Conservation (phyloP, 2,888 invertebrate genomes). For the Rhogogaster chlorosoma region DNA sequence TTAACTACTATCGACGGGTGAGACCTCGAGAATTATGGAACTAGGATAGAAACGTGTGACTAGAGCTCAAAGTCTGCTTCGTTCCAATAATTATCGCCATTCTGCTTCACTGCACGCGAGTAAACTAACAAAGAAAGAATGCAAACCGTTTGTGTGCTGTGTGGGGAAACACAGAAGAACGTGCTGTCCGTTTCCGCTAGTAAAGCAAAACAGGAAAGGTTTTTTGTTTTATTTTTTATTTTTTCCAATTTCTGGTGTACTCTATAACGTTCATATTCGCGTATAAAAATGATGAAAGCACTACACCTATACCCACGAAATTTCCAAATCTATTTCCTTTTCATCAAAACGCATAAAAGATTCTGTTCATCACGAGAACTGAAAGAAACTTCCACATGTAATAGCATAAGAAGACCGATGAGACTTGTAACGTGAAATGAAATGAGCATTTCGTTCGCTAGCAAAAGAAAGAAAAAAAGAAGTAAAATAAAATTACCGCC, state of each 20-base stretch:
- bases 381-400: neutral
- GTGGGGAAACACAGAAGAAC: conserved; percentile 24
- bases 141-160: conserved; percentile 19
- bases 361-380: neutral
- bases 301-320: no score
- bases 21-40: conserved; percentile 33
- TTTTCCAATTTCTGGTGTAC: neutral
- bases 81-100: conserved; percentile 48
- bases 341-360: no score
- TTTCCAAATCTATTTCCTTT: no score
- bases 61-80: conserved; percentile 27
- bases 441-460: neutral
- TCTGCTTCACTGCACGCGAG: conserved; percentile 44
- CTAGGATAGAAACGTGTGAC: conserved; percentile 22
- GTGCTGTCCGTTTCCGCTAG: conserved; percentile 9
- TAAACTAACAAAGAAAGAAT: conserved; percentile 26
- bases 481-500: neutral
- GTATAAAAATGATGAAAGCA: no score
- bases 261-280: neutral
- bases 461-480: neutral
- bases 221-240: neutral
- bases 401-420: neutral
- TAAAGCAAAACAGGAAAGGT: conserved; percentile 20
- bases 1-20: neutral
- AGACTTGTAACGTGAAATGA: neutral